These are phyloP conservation scores for Podocnemis expansa DNA, from an alignment of 2,113 vertebrate species.

Conservation along the genomic window DNA sequence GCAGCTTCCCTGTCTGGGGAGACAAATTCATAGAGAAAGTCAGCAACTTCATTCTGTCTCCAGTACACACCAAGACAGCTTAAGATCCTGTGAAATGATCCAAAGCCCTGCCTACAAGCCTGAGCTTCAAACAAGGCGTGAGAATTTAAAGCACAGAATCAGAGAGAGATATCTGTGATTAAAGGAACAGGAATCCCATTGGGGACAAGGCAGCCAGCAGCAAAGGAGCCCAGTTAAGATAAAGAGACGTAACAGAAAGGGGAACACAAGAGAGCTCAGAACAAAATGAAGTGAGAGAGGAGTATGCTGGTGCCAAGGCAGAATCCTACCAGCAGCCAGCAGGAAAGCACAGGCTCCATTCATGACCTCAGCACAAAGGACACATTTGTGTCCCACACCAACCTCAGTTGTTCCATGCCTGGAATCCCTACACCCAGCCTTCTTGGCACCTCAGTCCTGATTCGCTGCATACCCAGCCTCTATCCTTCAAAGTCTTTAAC, in stretches of 20 bases:
- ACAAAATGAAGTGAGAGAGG: neutral
- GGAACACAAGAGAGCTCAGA: neutral
- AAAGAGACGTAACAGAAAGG: neutral
- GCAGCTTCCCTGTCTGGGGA: conserved; percentile 89
- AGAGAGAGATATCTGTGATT: neutral
- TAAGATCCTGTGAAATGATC: neutral
- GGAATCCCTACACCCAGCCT: rapidly evolving
- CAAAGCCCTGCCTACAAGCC: neutral
- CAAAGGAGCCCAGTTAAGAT: neutral
- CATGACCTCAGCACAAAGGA: neutral
- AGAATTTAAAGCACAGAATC: neutral
- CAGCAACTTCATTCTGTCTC: neutral
- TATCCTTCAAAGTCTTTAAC: neutral
- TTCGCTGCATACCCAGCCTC: neutral
- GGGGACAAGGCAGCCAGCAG: neutral
- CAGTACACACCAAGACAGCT: neutral
- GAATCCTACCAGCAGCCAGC: neutral
- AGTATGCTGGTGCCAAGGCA: neutral
- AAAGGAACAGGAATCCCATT: neutral
- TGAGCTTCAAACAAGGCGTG: neutral
- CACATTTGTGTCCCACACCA: neutral
- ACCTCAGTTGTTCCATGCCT: neutral
- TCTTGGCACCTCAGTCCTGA: neutral
- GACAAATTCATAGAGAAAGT: neutral
- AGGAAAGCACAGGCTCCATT: neutral